phyloP scores from a whole-genome alignment of 2,888 invertebrate species.

The Nomada hirtipes region DNA sequence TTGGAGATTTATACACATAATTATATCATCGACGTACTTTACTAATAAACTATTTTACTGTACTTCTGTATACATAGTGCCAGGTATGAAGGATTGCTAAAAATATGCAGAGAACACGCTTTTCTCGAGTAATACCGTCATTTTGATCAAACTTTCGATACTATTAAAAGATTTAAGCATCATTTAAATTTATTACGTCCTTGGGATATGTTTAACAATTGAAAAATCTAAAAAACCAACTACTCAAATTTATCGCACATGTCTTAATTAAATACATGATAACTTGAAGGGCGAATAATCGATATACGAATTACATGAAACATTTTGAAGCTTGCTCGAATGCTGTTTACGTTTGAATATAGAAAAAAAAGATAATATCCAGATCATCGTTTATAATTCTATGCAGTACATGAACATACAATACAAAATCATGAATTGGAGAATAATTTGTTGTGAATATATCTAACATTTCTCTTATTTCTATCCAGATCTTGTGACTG shows the following conservation, averaged over 20 bases:
- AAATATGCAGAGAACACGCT: conserved; percentile 25
- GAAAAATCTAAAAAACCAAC: conserved; percentile 18
- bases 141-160: conserved; percentile 30
- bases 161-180: conserved; percentile 1
- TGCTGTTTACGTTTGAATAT: conserved; percentile 27
- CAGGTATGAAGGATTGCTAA: conserved; percentile 29
- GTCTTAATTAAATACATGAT: conserved; percentile 39
- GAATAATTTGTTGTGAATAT: conserved; percentile 63
- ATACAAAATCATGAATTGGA: conserved; percentile 71
- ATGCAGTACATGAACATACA: conserved; percentile 62
- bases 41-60: conserved; percentile 54
- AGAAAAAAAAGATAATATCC: conserved; percentile 35
- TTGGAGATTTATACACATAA: conserved; percentile 44
- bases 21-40: conserved; percentile 36
- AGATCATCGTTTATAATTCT: conserved; percentile 44
- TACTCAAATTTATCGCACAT: conserved; percentile 40
- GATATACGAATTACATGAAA: conserved; percentile 25
- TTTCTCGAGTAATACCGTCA: conserved; percentile 26
- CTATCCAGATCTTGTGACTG: conserved; percentile 73
- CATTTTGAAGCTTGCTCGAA: conserved; percentile 13
- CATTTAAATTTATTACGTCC: conserved; percentile 14
- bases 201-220: conserved; percentile 48
- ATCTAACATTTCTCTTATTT: conserved; percentile 67
- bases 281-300: conserved; percentile 34
- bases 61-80: conserved; percentile 30